These are phyloP conservation scores for Apeltes quadracus DNA, from an alignment of 2,113 vertebrate genomes.

Conservation along the genomic window DNA sequence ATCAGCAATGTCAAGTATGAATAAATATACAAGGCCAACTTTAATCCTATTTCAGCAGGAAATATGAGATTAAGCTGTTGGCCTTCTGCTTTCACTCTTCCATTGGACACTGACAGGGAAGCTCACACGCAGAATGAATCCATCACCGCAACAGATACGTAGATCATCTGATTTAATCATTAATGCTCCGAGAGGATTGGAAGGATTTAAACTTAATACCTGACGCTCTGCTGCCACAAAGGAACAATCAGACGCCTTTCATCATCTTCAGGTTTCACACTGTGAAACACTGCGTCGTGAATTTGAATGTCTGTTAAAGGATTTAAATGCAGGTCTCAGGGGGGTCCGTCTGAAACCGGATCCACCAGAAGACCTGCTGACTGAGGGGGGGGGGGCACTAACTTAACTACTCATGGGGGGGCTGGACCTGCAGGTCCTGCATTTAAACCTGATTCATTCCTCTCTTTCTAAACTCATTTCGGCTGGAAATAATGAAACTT, in stretches of 20 bases:
- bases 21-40: slow-evolving; percentile 71
- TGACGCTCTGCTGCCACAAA: too few species aligned
- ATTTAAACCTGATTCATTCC: neutral
- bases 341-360: slow-evolving; percentile 73
- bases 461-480: neutral
- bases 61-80: slow-evolving; percentile 74
- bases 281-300: too few species aligned
- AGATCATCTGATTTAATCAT: too few species aligned
- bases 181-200: too few species aligned
- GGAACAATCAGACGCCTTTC: too few species aligned
- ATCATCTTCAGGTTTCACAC: too few species aligned
- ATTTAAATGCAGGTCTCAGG: slow-evolving; percentile 28
- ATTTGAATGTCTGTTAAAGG: slow-evolving; percentile 36
- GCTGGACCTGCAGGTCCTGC: neutral
- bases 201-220: too few species aligned
- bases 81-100: slow-evolving; percentile 83
- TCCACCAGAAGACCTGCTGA: slow-evolving; percentile 75
- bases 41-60: slow-evolving; percentile 79
- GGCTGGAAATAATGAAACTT: neutral
- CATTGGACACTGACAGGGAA: slow-evolving; percentile 71
- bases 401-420: slow-evolving; percentile 77
- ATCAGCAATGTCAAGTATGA: slow-evolving; percentile 48
- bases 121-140: slow-evolving; percentile 14
- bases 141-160: too few species aligned
- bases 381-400: slow-evolving; percentile 44